Conservation (phyloP, 2,888 invertebrate species). For the Himalopsyche japonica region DNA sequence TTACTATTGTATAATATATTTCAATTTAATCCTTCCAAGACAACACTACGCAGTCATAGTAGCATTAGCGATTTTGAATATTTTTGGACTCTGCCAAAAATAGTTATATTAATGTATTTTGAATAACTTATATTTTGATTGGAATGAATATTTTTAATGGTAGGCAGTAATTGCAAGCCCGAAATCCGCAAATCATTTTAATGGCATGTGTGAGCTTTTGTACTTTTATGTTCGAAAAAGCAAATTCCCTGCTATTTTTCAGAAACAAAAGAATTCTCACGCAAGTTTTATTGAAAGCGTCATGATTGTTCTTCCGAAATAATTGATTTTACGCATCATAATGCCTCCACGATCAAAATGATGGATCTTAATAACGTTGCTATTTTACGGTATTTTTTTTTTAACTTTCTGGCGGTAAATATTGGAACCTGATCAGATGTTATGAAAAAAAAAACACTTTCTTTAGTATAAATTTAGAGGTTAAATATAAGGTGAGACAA, state of each 20-base stretch:
- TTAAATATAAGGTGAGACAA: background rate
- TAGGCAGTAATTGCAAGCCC: background rate
- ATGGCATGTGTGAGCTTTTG: background rate
- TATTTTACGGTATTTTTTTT: background rate
- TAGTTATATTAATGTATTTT: too few species aligned
- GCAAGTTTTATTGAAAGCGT: constrained; percentile 10
- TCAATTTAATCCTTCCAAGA: too few species aligned
- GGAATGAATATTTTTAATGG: too few species aligned
- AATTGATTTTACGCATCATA: constrained; percentile 29
- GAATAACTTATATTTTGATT: too few species aligned
- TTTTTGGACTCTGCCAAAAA: too few species aligned
- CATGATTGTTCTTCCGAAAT: constrained; percentile 16
- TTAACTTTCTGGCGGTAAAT: background rate
- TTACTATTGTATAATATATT: too few species aligned
- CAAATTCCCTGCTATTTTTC: background rate
- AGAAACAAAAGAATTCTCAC: background rate
- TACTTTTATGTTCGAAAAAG: background rate
- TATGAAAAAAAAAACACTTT: constrained; percentile 30
- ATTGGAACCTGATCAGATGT: constrained; percentile 4
- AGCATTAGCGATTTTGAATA: too few species aligned
- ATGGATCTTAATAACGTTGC: background rate
- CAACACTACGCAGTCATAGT: too few species aligned
- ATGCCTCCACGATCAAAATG: constrained; percentile 3
- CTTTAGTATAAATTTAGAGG: background rate
- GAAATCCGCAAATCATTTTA: background rate